Conservation (phyloP, 2,888 invertebrate genomes). For the Conomelus anceps region DNA sequence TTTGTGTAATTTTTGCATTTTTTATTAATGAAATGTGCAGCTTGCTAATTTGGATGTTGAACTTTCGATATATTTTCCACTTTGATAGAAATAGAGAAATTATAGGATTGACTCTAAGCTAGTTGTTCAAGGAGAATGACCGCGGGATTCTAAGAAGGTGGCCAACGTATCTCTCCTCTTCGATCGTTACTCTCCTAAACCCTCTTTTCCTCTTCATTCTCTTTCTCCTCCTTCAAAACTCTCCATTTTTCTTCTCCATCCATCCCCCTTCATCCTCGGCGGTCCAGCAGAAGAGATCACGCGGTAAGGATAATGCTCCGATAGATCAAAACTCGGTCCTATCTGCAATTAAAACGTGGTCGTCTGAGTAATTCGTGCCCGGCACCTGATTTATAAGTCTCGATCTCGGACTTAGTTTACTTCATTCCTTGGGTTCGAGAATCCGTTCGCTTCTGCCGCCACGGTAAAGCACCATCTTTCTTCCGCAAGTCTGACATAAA, state of each 20-base stretch:
- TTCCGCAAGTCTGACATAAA: neutral
- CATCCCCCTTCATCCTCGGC: neutral
- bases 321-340: neutral
- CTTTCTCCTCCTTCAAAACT: neutral
- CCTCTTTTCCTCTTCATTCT: neutral
- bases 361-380: neutral
- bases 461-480: neutral
- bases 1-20: too few relatives aligned
- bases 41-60: neutral
- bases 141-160: neutral
- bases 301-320: neutral
- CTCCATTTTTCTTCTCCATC: neutral
- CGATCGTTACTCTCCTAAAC: neutral
- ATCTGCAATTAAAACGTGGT: neutral
- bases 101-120: neutral
- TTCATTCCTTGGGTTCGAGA: neutral
- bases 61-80: neutral
- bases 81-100: neutral
- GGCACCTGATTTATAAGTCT: neutral
- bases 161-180: neutral
- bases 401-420: neutral
- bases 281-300: neutral
- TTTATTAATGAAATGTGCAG: too few relatives aligned
- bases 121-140: neutral
- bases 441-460: neutral